These are phyloP conservation scores for Phenganax subtilis DNA, from an alignment of 92 coral and sea anemone genomes.

Conservation along the genomic window DNA sequence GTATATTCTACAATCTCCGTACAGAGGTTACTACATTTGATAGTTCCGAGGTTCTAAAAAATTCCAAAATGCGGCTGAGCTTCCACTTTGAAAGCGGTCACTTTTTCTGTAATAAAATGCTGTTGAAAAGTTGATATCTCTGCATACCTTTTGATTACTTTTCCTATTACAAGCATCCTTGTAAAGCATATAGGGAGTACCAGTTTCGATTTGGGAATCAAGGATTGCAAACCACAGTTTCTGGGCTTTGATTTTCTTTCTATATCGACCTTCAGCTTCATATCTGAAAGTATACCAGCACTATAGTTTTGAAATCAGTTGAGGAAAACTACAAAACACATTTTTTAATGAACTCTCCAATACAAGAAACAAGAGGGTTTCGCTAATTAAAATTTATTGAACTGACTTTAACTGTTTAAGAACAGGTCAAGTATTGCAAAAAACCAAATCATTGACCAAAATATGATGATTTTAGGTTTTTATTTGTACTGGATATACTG, in stretches of 20 bases:
- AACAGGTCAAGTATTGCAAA: no score
- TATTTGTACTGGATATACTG: no score
- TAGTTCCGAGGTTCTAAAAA: constrained; percentile 85
- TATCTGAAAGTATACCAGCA: constrained; percentile 50
- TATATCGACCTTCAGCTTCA: constrained; percentile 69
- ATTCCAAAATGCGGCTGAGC: not conserved
- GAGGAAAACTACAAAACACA: no score
- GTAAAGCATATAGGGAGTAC: constrained; percentile 94
- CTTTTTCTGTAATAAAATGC: no score
- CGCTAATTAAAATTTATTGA: no score
- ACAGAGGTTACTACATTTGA: constrained; percentile 94
- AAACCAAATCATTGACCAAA: no score
- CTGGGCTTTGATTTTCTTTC: constrained; percentile 81
- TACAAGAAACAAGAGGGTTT: no score
- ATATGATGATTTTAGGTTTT: no score
- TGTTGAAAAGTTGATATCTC: not conserved
- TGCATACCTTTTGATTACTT: constrained; percentile 80
- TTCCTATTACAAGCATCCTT: constrained; percentile 95
- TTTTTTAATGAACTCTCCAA: no score
- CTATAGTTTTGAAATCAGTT: no score
- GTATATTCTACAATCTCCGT: constrained; percentile 93
- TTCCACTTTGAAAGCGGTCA: no score
- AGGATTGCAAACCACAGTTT: constrained; percentile 88
- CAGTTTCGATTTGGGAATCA: constrained; percentile 93
- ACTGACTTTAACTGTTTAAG: no score